phyloP scores from a whole-genome alignment of 2,113 vertebrate species.

The Todiramphus saurophagus region DNA sequence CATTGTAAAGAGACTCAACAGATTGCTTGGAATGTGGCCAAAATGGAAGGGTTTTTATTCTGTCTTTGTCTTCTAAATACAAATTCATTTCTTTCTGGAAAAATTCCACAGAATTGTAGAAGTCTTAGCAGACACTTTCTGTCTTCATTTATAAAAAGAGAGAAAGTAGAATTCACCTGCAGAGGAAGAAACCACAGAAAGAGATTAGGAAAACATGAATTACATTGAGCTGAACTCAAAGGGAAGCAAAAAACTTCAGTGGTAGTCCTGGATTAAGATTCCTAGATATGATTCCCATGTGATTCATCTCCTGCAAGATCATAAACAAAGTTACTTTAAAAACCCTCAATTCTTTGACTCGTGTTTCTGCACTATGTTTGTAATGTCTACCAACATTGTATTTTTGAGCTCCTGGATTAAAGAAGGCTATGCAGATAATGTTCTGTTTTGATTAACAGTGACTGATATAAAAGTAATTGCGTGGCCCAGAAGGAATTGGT shows the following conservation, averaged over 20 bases:
- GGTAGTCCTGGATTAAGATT: not conserved
- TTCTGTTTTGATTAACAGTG: conserved; percentile 22
- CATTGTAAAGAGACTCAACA: not conserved
- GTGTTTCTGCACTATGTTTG: not conserved
- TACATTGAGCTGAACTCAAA: not conserved
- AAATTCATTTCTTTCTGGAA: not conserved
- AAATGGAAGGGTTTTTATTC: not conserved
- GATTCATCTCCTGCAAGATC: not conserved
- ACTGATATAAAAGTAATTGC: not conserved
- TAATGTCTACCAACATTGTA: not conserved
- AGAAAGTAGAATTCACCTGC: not conserved
- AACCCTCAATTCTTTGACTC: not conserved
- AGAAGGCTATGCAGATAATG: not conserved
- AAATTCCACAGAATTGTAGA: not conserved
- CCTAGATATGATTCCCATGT: not conserved
- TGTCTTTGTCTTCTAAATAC: not conserved
- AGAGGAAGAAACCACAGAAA: not conserved
- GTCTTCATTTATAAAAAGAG: not conserved
- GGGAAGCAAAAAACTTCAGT: not conserved
- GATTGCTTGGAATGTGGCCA: not conserved
- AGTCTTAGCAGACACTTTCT: not conserved
- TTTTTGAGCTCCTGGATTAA: not conserved
- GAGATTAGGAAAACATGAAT: not conserved
- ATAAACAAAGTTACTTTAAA: not conserved
- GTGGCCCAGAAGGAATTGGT: not conserved